phyloP scores from a whole-genome alignment of 2,888 invertebrate species.

The Melanophora roralis region DNA sequence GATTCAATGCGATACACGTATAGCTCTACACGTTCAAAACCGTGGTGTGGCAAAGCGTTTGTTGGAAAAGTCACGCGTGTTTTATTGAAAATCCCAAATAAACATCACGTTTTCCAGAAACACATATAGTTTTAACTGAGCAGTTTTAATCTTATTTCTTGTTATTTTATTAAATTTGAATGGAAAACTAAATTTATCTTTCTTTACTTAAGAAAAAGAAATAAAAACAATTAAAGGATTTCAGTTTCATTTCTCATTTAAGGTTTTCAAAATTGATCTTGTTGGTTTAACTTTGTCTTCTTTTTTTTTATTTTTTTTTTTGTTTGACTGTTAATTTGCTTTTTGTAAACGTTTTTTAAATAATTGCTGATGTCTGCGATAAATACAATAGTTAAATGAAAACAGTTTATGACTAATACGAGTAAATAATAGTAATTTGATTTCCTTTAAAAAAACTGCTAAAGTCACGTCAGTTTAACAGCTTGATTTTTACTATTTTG shows the following conservation, averaged over 20 bases:
- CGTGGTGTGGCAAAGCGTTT: constrained; percentile 9
- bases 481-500: background rate
- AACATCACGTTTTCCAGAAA: constrained; percentile 57
- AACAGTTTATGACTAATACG: background rate
- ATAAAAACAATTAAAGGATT: background rate
- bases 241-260: background rate
- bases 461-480: constrained; percentile 35
- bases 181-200: background rate
- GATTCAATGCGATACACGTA: constrained; percentile 3
- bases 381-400: background rate
- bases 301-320: background rate
- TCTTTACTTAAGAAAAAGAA: background rate
- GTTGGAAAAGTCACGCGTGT: constrained; percentile 58
- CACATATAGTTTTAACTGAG: background rate
- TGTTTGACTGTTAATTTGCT: background rate
- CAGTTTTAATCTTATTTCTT: background rate
- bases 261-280: background rate
- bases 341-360: background rate
- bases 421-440: constrained; percentile 13
- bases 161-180: background rate
- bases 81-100: constrained; percentile 46
- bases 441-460: constrained; percentile 6
- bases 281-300: background rate
- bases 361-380: background rate
- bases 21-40: constrained; percentile 29